A percentile compares a stretch with the other conserved stretches of the same genome.
These are phyloP conservation scores for Columba livia DNA, from an alignment of 2,113 vertebrate genomes.

Conservation along the genomic window DNA sequence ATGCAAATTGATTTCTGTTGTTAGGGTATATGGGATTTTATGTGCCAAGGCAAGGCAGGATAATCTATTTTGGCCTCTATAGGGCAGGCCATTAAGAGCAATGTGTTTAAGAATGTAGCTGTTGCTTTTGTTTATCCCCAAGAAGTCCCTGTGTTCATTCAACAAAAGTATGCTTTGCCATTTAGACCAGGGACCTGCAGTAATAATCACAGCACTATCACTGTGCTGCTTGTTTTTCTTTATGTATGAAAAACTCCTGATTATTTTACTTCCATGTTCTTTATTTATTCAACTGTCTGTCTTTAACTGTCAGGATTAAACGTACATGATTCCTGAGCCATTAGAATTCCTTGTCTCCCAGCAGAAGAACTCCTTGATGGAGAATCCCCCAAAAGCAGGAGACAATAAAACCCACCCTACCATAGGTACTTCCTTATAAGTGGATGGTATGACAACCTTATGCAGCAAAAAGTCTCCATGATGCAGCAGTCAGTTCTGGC, in stretches of 20 bases:
- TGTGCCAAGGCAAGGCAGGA: not conserved
- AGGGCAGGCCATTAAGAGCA: not conserved
- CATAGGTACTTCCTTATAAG: not conserved
- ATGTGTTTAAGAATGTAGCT: not conserved
- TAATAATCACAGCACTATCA: not conserved
- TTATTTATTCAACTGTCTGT: not conserved
- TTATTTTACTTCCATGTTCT: not conserved
- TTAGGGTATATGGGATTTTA: not conserved
- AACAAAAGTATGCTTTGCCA: not conserved
- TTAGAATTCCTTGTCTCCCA: not conserved
- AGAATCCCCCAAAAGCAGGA: not conserved
- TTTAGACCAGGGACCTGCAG: not conserved
- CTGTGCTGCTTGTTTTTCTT: not conserved
- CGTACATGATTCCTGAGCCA: not conserved
- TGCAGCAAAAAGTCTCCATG: conserved; percentile 8
- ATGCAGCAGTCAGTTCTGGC: conserved; percentile 25
- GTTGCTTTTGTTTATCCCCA: not conserved
- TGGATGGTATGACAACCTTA: conserved; percentile 27
- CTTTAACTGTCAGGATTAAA: not conserved
- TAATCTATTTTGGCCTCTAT: not conserved
- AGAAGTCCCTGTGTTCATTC: not conserved
- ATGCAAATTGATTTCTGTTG: not conserved
- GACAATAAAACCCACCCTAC: not conserved
- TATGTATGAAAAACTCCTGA: not conserved
- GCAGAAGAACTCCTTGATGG: not conserved